A percentile compares a stretch with the other conserved stretches of the same genome.
Evolutionary conservation across 2,797 vertebrate species (phyloP).

Genomic region (Peromyscus eremicus): DNA sequence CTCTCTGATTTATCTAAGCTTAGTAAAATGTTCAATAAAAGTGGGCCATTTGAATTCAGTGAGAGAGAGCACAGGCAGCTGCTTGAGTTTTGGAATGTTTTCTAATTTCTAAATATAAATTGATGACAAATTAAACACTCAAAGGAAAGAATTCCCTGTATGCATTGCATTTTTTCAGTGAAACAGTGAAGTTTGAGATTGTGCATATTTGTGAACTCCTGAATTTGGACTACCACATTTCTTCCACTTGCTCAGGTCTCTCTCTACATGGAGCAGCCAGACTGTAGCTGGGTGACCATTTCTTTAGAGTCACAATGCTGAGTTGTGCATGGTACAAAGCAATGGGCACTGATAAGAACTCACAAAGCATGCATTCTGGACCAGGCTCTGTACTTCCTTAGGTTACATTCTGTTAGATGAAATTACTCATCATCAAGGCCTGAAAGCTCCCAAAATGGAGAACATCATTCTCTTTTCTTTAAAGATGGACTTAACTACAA

Average conservation of each 20-base stretch:
- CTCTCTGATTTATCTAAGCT: conserved; percentile 84
- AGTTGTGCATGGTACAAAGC: background rate
- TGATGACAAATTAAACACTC: conserved; percentile 76
- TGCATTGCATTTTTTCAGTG: conserved; percentile 32
- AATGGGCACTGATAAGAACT: background rate
- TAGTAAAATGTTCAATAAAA: conserved; percentile 85
- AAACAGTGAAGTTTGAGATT: conserved; percentile 40
- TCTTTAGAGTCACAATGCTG: conserved; percentile 49
- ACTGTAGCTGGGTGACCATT: conserved; percentile 45
- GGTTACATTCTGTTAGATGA: background rate
- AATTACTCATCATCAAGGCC: background rate
- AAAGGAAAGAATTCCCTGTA: conserved; percentile 54
- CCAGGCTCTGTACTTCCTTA: background rate
- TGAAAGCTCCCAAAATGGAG: background rate
- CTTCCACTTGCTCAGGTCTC: conserved; percentile 40
- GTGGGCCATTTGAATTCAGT: conserved; percentile 78
- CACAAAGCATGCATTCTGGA: background rate
- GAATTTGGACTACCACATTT: conserved; percentile 37
- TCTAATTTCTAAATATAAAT: conserved; percentile 75
- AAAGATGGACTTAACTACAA: background rate
- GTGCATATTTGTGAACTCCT: conserved; percentile 17
- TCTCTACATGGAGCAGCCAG: background rate
- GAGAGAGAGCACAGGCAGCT: conserved; percentile 77
- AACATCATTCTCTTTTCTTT: background rate
- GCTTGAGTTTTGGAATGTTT: conserved; percentile 77